Percentiles rank a stretch among this genome's conserved stretches.
phyloP scores from a whole-genome alignment of 2,113 vertebrate genomes.

The Hystrix cristata region DNA sequence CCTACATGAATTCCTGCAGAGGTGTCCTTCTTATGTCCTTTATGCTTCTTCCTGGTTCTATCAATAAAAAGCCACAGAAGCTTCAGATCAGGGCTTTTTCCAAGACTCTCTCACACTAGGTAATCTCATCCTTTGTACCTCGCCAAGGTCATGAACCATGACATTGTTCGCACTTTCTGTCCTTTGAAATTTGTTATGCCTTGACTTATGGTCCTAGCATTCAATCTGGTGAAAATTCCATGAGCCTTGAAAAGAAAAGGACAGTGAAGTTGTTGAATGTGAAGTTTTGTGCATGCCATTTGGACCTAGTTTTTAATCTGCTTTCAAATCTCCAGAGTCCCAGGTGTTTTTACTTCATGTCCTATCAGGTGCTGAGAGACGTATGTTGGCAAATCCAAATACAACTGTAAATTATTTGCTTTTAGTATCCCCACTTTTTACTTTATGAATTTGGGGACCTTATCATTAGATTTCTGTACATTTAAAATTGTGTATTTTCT shows the following conservation, averaged over 20 bases:
- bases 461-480: not conserved
- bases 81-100: not conserved
- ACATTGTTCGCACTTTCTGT: not conserved
- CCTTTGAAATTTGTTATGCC: not conserved
- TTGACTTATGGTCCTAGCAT: not conserved
- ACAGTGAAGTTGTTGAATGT: not conserved
- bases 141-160: not conserved
- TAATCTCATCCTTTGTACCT: not conserved
- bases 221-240: not conserved
- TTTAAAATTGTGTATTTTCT: not conserved
- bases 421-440: not conserved
- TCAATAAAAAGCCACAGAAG: not conserved
- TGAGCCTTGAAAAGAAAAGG: not conserved
- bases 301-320: not conserved
- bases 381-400: not conserved
- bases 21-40: not conserved
- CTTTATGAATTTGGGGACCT: not conserved
- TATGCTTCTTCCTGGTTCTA: not conserved
- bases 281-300: not conserved
- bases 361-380: not conserved
- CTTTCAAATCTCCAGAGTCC: not conserved
- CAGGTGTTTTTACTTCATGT: not conserved
- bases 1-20: not conserved
- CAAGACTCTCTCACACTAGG: not conserved
- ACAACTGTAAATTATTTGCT: not conserved